Conservation (phyloP, 1,140 invertebrate species). For the Orussus abietinus region DNA sequence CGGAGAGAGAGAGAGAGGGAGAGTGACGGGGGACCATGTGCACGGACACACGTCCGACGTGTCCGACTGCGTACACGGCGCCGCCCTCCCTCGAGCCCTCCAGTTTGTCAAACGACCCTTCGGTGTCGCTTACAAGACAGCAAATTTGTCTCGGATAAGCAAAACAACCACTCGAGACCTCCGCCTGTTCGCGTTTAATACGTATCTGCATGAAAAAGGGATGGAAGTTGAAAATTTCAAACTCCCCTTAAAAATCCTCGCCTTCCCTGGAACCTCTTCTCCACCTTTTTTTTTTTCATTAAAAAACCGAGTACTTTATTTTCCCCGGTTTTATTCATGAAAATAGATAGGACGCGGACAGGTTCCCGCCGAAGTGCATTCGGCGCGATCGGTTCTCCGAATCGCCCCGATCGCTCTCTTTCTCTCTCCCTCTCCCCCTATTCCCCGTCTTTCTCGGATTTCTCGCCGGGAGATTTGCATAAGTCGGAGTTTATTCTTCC, state of each 20-base stretch:
- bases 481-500: constrained; percentile 56
- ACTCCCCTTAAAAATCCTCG: no score
- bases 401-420: constrained; percentile 35
- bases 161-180: constrained; percentile 48
- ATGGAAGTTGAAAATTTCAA: no score
- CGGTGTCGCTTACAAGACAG: constrained; percentile 50
- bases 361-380: no score
- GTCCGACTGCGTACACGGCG: neutral
- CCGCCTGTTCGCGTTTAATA: no score
- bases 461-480: constrained; percentile 48
- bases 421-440: constrained; percentile 19
- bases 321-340: no score
- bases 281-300: no score
- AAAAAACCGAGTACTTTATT: no score
- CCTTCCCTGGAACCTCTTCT: no score
- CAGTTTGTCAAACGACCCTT: constrained; percentile 46
- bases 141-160: constrained; percentile 52
- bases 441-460: constrained; percentile 38
- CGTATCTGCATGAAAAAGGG: no score
- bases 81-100: constrained; percentile 30
- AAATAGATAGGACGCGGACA: no score
- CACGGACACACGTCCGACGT: neutral
- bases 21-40: neutral
- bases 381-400: constrained; percentile 44
- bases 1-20: neutral